These are phyloP conservation scores for Exaiptasia diaphana DNA, from an alignment of 64 coral and sea anemone genomes.

Conservation along the genomic window DNA sequence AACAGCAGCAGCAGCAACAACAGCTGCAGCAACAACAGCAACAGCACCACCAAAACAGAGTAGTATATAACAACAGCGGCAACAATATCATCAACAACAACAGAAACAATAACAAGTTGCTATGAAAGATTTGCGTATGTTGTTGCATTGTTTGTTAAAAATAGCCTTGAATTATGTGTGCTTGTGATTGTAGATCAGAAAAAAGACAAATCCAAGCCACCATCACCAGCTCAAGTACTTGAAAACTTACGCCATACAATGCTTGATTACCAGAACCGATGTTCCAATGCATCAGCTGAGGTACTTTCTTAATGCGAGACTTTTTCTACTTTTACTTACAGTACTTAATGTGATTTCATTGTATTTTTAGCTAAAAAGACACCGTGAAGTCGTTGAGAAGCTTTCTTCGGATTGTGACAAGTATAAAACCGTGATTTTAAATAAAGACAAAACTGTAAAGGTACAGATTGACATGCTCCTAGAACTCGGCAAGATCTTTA, in stretches of 20 bases:
- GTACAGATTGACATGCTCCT: conserved; percentile 31
- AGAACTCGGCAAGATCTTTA: no score
- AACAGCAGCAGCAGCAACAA: no score
- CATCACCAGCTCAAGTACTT: conserved; percentile 76
- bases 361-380: conserved; percentile 59
- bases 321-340: neutral
- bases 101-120: no score
- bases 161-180: no score
- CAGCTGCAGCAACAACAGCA: no score
- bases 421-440: conserved; percentile 83
- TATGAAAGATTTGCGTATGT: no score
- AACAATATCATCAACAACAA: no score
- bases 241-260: conserved; percentile 79
- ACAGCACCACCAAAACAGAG: no score
- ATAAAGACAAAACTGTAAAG: conserved; percentile 83
- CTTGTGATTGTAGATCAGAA: conserved; percentile 48
- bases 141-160: no score
- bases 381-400: conserved; percentile 75
- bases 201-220: conserved; percentile 69
- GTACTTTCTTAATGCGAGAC: conserved; percentile 11
- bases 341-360: neutral
- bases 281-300: conserved; percentile 83
- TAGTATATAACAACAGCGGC: no score
- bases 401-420: conserved; percentile 79
- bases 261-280: conserved; percentile 83